Conservation (phyloP, 2,113 vertebrate genomes). For the Heliornis fulica region DNA sequence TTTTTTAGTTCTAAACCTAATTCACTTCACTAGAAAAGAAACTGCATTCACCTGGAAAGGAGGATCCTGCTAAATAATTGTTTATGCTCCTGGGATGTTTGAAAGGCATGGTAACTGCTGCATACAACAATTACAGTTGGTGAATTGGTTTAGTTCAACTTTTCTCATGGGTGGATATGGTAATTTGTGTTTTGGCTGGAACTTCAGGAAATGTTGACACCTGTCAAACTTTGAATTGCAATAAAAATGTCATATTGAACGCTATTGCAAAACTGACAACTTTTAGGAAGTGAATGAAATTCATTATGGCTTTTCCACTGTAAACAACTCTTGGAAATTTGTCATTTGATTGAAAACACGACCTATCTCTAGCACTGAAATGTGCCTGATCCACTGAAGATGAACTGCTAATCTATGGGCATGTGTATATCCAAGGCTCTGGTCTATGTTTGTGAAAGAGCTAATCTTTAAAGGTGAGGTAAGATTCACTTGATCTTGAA, state of each 20-base stretch:
- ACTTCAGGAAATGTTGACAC: slow-evolving; percentile 41
- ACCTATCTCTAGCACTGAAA: neutral
- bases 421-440: neutral
- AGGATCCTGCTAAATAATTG: neutral
- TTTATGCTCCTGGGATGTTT: neutral
- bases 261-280: slow-evolving; percentile 6
- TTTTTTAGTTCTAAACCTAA: neutral
- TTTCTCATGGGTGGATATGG: neutral
- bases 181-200: slow-evolving; percentile 48
- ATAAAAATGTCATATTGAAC: slow-evolving; percentile 30
- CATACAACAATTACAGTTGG: neutral
- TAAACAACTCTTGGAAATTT: slow-evolving; percentile 30
- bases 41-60: neutral
- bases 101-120: neutral
- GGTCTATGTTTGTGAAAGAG: slow-evolving; percentile 35
- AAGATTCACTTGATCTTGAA: slow-evolving; percentile 44
- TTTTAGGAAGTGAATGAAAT: slow-evolving; percentile 37
- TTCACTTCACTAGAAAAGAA: neutral
- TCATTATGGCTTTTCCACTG: slow-evolving; percentile 36
- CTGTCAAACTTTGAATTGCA: slow-evolving; percentile 58
- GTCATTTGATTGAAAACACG: slow-evolving; percentile 21
- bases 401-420: slow-evolving; percentile 8
- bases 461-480: slow-evolving; percentile 55
- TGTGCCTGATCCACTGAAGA: neutral
- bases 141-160: slow-evolving; percentile 4